Evolutionary conservation across 2,888 invertebrate species (phyloP), one percentile per base, ranked within the genome.

Genomic region (Nomada ruficornis): DNA sequence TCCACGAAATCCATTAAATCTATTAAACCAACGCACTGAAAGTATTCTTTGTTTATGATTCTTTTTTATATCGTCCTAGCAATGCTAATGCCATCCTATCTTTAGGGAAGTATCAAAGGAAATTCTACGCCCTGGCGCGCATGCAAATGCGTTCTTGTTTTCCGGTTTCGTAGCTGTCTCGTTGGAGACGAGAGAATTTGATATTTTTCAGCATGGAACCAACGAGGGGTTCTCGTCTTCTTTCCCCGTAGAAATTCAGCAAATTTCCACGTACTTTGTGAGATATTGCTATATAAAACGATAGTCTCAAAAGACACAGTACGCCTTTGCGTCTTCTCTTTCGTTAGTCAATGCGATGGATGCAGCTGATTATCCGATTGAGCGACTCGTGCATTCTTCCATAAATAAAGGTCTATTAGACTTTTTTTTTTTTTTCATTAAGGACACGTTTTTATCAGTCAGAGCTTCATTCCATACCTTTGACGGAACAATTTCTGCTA

Each of bases 61-160:
- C 9, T 52, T 52, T 72, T 54, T 54, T 54, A 72, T 62, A 47
- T 36, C 70, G 52, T 36, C 13, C 9, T 71, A 52, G 57, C 23
- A 44, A 44, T 68, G 13, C 26, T 57, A 44, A 44, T 26, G 5
- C 23, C 54, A 26, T 23, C 11, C n/a, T 63, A 42, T 71, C 13
- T 42, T 52, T 36, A 18, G 15, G 23, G 18, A 42, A 42, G 26
- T 23, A 54, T 72, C 42, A 63, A 63, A 72, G 42, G 42, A 71
- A 42, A 23, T 52, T n/a, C n/a, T 52, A 13, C 36, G 18, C 36
- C 11, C 7, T 7, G 50, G 9, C 9, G 3, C 2, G 7, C 13
- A 71, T 15, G 29, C 26, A 59, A 70, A 70, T 47, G 47, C 20
- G 59, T 70, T 60, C 29, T 57, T n/a, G n/a, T 57, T 26, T 44